Evolutionary conservation across 1,140 invertebrate genomes (phyloP).

Genomic region (Heterodera schachtii): DNA sequence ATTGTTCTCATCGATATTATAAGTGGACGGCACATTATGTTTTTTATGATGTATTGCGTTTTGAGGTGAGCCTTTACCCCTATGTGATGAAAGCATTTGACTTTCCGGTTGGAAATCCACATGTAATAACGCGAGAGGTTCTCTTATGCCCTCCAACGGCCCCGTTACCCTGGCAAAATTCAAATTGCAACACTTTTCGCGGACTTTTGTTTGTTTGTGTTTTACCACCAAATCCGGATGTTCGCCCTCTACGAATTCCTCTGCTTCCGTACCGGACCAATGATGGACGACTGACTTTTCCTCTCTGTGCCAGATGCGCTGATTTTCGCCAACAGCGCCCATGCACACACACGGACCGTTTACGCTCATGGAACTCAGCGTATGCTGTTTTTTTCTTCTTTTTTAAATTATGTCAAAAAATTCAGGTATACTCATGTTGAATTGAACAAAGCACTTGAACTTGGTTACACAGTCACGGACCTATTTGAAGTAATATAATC

Average conservation of each 20-base stretch:
- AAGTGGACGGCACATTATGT: not conserved
- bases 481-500: not conserved
- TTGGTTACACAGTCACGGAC: not conserved
- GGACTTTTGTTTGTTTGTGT: conserved; percentile 11
- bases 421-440: not conserved
- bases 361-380: not conserved
- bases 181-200: not conserved
- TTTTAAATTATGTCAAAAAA: too few relatives aligned
- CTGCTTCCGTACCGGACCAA: not conserved
- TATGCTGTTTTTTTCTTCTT: not conserved
- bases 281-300: conserved; percentile 12
- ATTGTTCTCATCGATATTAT: not conserved
- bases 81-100: not conserved
- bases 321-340: conserved; percentile 4
- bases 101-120: not conserved
- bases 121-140: not conserved
- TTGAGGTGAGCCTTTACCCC: not conserved
- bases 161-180: not conserved
- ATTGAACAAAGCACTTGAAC: too few relatives aligned
- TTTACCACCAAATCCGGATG: not conserved
- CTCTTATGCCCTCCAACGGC: not conserved
- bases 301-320: not conserved
- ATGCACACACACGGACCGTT: not conserved
- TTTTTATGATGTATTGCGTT: too few relatives aligned
- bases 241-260: not conserved